These are phyloP conservation scores for Cynocephalus volans DNA, from an alignment of 2,113 vertebrate species.

Conservation along the genomic window DNA sequence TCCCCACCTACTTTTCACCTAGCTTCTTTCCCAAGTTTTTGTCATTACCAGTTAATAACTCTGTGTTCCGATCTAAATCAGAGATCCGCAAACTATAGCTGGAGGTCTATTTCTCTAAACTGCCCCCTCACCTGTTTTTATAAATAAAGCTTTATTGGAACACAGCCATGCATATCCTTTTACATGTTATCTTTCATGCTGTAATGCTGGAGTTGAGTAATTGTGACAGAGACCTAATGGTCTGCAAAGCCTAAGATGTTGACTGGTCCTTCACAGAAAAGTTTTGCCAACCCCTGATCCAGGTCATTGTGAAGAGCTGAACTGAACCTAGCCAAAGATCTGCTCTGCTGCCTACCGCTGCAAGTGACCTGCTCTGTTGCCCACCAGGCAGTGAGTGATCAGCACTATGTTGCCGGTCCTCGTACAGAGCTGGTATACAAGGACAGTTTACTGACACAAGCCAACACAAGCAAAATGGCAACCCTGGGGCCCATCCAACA, in stretches of 20 bases:
- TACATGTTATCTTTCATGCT: neutral
- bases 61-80: neutral
- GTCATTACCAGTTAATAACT: neutral
- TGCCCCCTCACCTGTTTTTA: neutral
- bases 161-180: neutral
- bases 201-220: neutral
- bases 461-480: neutral
- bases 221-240: neutral
- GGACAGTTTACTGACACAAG: neutral
- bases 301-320: neutral
- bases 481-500: neutral
- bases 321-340: neutral
- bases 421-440: neutral
- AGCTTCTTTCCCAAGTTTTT: neutral
- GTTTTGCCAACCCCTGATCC: neutral
- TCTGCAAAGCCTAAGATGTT: neutral
- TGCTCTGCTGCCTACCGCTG: neutral
- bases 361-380: neutral
- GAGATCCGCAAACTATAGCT: neutral
- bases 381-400: neutral
- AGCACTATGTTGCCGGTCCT: neutral
- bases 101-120: neutral
- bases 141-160: slow-evolving; percentile 56
- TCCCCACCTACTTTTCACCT: neutral
- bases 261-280: neutral